These are phyloP conservation scores for Sprattus sprattus DNA, from an alignment of 2,113 vertebrate species.

Conservation along the genomic window DNA sequence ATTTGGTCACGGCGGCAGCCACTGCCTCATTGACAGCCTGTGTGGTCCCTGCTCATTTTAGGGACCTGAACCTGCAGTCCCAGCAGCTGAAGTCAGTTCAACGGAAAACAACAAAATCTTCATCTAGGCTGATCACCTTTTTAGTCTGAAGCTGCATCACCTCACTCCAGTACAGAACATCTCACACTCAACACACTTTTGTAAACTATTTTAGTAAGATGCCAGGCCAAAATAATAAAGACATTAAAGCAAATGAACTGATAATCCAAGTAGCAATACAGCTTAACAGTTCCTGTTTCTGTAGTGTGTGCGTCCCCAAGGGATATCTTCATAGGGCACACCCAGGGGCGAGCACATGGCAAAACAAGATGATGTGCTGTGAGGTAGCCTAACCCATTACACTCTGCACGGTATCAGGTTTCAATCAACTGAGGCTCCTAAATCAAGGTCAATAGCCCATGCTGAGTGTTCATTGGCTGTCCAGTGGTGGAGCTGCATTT, in stretches of 20 bases:
- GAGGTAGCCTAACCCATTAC: conserved; percentile 18
- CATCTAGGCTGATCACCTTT: background rate
- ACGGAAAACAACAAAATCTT: background rate
- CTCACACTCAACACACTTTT: background rate
- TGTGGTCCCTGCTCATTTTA: background rate
- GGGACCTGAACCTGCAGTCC: background rate
- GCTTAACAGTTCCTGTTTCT: background rate
- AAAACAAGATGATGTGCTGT: background rate
- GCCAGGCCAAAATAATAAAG: background rate
- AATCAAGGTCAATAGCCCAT: conserved; percentile 2
- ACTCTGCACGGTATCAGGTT: conserved; percentile 1
- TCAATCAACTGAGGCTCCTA: conserved; percentile 5
- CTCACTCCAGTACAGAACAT: background rate
- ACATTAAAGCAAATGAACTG: background rate
- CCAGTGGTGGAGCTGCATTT: background rate
- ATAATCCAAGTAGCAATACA: background rate
- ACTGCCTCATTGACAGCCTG: background rate
- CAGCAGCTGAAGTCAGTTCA: background rate
- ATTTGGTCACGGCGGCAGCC: conserved; percentile 4
- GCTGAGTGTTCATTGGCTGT: background rate
- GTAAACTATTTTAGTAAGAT: background rate
- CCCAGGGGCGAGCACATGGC: background rate
- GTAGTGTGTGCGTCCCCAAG: background rate
- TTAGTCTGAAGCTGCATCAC: background rate
- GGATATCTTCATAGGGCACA: background rate